Base-by-base conservation (phyloP, 2,888 invertebrate genomes). In the Drosophila monieri region DNA sequence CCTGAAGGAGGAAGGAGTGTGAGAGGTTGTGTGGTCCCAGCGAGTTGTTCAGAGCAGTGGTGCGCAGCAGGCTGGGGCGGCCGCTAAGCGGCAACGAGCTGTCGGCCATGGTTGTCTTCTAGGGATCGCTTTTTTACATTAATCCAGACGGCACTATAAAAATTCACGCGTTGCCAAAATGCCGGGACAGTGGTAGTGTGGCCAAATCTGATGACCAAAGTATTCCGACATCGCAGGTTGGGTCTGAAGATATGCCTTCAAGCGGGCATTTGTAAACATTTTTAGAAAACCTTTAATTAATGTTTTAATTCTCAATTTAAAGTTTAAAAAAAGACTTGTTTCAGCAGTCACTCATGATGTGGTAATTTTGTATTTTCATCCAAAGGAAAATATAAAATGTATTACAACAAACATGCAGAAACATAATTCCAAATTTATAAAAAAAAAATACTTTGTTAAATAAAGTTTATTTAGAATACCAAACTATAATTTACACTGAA, bases 131-230 rank as follows among this genome's bases (percentile, higher is more conserved):
- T 15, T 47, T 48, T 8, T 18, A 30, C 66, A 48, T 43, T 6
- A 27, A 53, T 25, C 32, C 3, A 25, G 25, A 9, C 4, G 18
- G 30, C 12, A n/a, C 39, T 51, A 44, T 10, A 37, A 10, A 54
- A 35, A 57, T 15, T 43, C 78, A 80, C 73, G 71, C 78, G 64
- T 5, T 54, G 61, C 53, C 9, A 43, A 69, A 87, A 87, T 85
- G 87, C 80, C 80, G 80, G 85, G 66, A 57, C 25, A 27, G 49
- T 55, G 51, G 9, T 37, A 37, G 56, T 25, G 51, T 37, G 35
- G 2, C 35, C 23, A 39, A 39, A 35, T 3, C 1, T 8, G 0
- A 15, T 27, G 9, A 27, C 6, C 9, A 27, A 27, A 27, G 3
- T 5, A 39, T 30, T 30, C 12, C 12, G n/a, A 32, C 12, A 32